phyloP scores from a whole-genome alignment of 2,113 vertebrate genomes.

The Corynorhinus townsendii region DNA sequence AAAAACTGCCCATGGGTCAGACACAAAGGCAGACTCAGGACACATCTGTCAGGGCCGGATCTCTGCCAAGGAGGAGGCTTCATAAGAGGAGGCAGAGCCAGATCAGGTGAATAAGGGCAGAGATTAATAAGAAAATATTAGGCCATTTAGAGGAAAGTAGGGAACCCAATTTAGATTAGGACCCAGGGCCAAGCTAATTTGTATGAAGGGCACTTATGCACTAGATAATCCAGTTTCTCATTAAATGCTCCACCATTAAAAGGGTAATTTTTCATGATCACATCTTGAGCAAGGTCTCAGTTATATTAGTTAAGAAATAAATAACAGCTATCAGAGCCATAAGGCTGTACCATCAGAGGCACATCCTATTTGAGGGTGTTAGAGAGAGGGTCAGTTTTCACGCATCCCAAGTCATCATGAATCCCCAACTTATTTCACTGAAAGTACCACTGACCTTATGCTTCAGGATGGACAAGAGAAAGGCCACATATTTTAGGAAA shows the following conservation, averaged over 20 bases:
- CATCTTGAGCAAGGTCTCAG: slow-evolving; percentile 58
- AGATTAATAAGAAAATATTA: slow-evolving; percentile 76
- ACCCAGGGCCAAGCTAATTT: slow-evolving; percentile 47
- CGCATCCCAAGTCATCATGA: neutral
- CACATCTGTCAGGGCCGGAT: slow-evolving; percentile 6
- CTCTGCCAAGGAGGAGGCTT: neutral
- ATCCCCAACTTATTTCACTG: neutral
- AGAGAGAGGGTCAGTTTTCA: neutral
- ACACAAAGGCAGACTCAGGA: neutral
- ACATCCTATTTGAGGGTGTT: neutral
- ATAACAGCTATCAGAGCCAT: slow-evolving; percentile 50
- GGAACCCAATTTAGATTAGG: slow-evolving; percentile 59
- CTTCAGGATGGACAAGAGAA: neutral
- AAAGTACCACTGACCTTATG: neutral
- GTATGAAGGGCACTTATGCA: slow-evolving; percentile 58
- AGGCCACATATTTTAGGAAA: neutral
- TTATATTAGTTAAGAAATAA: slow-evolving; percentile 70
- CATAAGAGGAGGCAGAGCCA: slow-evolving; percentile 16
- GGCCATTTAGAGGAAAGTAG: slow-evolving; percentile 62
- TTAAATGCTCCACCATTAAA: slow-evolving; percentile 67
- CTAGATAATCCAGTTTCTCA: slow-evolving; percentile 66
- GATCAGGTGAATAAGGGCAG: slow-evolving; percentile 65
- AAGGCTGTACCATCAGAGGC: slow-evolving; percentile 32
- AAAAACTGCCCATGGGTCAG: neutral
- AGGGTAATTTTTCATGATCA: slow-evolving; percentile 70